Evolutionary conservation across 2,888 invertebrate genomes (phyloP).

Genomic region (Pasiphila rectangulata): DNA sequence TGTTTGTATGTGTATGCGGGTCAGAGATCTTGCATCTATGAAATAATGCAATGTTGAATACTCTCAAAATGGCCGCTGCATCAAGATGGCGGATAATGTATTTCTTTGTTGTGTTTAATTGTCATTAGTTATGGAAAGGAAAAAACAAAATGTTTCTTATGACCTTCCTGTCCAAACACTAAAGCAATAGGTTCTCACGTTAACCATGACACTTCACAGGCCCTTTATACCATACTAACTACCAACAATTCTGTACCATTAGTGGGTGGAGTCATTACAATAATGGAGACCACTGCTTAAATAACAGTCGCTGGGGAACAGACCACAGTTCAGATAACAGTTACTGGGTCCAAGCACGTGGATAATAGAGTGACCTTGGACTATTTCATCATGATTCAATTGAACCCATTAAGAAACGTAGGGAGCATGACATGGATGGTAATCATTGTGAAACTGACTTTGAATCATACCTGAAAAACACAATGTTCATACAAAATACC

Average conservation of each 20-base stretch:
- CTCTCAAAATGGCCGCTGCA: no score
- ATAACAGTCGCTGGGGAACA: not conserved
- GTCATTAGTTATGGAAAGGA: no score
- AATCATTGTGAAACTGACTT: conserved; percentile 23
- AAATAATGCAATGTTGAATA: no score
- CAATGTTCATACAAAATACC: no score
- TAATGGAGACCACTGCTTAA: conserved; percentile 17
- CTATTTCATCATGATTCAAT: conserved; percentile 26
- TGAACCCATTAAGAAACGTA: conserved; percentile 14
- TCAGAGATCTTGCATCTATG: no score
- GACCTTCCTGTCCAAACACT: conserved; percentile 43
- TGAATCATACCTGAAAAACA: conserved; percentile 20
- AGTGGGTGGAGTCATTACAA: conserved; percentile 23
- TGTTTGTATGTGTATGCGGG: no score
- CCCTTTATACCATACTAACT: conserved; percentile 8
- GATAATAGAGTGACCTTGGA: conserved; percentile 25
- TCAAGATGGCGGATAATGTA: not conserved
- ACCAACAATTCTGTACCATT: conserved; percentile 1
- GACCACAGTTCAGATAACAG: conserved; percentile 15
- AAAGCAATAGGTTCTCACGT: conserved; percentile 46
- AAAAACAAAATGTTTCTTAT: conserved; percentile 19
- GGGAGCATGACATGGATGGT: conserved; percentile 8
- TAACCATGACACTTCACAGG: conserved; percentile 34
- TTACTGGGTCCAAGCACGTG: conserved; percentile 17
- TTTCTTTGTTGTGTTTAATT: not conserved